Conservation (phyloP, 1,140 invertebrate species). For the Drosophila sp. region DNA sequence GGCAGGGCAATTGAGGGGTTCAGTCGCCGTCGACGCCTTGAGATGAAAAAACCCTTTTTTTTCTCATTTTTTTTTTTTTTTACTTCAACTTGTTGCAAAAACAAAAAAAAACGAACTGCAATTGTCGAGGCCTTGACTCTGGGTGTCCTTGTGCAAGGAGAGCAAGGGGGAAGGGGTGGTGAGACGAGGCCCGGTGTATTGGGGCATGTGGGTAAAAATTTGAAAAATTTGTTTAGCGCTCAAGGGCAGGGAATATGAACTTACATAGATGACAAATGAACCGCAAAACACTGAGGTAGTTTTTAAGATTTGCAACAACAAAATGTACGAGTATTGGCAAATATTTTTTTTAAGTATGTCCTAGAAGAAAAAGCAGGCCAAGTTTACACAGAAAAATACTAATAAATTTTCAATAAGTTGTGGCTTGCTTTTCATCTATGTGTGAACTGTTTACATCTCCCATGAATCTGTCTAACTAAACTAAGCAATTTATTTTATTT, state of each 20-base stretch:
- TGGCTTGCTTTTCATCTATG: too few species aligned
- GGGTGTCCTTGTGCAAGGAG: slow-evolving; percentile 24
- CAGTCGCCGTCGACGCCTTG: slow-evolving; percentile 46
- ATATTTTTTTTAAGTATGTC: too few species aligned
- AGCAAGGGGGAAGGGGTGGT: neutral
- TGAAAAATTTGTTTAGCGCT: slow-evolving; percentile 51
- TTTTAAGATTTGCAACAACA: too few species aligned
- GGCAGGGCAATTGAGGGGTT: slow-evolving; percentile 20
- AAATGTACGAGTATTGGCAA: too few species aligned
- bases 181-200: neutral
- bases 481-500: too few species aligned
- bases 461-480: too few species aligned
- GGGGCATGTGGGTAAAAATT: slow-evolving; percentile 50
- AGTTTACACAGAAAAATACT: too few species aligned
- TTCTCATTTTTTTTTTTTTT: slow-evolving; percentile 37
- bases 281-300: neutral
- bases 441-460: too few species aligned
- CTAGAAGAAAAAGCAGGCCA: too few species aligned
- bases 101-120: slow-evolving; percentile 40
- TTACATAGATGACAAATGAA: slow-evolving; percentile 14
- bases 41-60: slow-evolving; percentile 49
- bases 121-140: slow-evolving; percentile 67
- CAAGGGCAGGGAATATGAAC: slow-evolving; percentile 8
- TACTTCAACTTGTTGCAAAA: slow-evolving; percentile 70
- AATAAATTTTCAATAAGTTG: too few species aligned